phyloP scores from a whole-genome alignment of 2,797 vertebrate species.

The Craterocephalus amniculus region DNA sequence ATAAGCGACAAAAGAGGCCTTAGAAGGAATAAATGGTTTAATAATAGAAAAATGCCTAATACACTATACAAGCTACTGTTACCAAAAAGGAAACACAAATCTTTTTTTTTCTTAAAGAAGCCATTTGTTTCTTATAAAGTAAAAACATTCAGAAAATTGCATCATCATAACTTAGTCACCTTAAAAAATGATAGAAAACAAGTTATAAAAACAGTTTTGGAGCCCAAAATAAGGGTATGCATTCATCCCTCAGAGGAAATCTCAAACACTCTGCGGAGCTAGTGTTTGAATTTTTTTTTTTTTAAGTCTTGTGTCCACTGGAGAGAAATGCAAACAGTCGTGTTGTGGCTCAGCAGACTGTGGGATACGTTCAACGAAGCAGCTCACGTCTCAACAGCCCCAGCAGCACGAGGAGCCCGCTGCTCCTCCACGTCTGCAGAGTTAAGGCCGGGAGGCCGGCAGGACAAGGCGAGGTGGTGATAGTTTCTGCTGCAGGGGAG shows the following conservation, averaged over 20 bases:
- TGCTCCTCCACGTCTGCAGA: slow-evolving; percentile 32
- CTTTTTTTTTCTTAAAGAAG: slow-evolving; percentile 66
- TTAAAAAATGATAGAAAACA: slow-evolving; percentile 67
- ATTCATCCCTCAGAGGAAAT: slow-evolving; percentile 45
- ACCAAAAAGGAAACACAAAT: slow-evolving; percentile 67
- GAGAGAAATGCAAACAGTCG: slow-evolving; percentile 8
- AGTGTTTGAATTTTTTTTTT: background rate
- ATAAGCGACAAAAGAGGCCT: background rate
- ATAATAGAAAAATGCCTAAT: slow-evolving; percentile 69
- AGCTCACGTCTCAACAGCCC: slow-evolving; percentile 14
- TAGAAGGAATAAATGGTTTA: slow-evolving; percentile 74
- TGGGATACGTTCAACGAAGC: slow-evolving; percentile 2
- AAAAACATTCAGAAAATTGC: slow-evolving; percentile 76
- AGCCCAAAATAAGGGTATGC: slow-evolving; percentile 56
- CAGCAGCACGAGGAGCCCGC: background rate
- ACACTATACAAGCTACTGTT: slow-evolving; percentile 75
- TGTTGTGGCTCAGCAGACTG: slow-evolving; percentile 30
- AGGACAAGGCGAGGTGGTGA: slow-evolving; percentile 64
- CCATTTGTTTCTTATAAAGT: slow-evolving; percentile 59
- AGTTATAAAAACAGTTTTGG: slow-evolving; percentile 55
- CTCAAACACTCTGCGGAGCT: slow-evolving; percentile 9
- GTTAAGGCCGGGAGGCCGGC: slow-evolving; percentile 56
- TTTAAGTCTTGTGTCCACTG: slow-evolving; percentile 1
- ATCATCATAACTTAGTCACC: slow-evolving; percentile 80
- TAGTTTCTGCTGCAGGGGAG: slow-evolving; percentile 52